Base-by-base conservation (phyloP, 1,140 invertebrate genomes). In the Galendromus occidentalis region DNA sequence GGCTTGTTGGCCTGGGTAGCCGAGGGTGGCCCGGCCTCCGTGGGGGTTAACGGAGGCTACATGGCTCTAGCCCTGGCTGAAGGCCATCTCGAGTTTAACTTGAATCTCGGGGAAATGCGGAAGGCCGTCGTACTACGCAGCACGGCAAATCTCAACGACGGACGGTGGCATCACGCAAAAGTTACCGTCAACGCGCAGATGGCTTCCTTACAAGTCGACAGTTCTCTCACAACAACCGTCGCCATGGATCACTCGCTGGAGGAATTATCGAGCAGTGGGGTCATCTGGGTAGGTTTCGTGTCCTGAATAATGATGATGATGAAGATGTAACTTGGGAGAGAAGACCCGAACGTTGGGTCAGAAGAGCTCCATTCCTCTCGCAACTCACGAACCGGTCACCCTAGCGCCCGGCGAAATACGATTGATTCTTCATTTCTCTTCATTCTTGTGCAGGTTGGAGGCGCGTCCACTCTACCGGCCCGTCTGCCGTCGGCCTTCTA, bases 1-100 rank as follows among this genome's bases (percentile, higher is more conserved):
- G 84, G 84, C 7, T 75, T 87, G 42, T 69, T 87, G 20, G 74
- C 86, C 65, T 86, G 85, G 81, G 78, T 82, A 66, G 80, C 79
- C 71, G 77, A 79, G 70, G 80, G 80, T n/a, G 76, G 77, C 73
- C 73, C 77, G 7, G 28, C 63, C 14, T 28, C 41, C 39, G 42
- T 44, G 30, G 22, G 51, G 9, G 68, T 73, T 6, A 75, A 75
- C 51, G 73, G 75, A 30, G 80, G 83, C 68, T 84, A 82, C 73
- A 74, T 84, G 30, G 77, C 80, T n/a, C 69, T 84, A 41, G 80
- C 81, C 22, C 74, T 84, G 41, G 77, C 79, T 45, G 74, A 80
- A 69, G 82, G 82, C 28, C 78, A 77, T 69, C 76, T 82, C 6
- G 80, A 84, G 71, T 72, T 83, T 2, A 80, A 79, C 69, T 81